phyloP scores from a whole-genome alignment of 2,888 invertebrate genomes.

The Belgica antarctica region DNA sequence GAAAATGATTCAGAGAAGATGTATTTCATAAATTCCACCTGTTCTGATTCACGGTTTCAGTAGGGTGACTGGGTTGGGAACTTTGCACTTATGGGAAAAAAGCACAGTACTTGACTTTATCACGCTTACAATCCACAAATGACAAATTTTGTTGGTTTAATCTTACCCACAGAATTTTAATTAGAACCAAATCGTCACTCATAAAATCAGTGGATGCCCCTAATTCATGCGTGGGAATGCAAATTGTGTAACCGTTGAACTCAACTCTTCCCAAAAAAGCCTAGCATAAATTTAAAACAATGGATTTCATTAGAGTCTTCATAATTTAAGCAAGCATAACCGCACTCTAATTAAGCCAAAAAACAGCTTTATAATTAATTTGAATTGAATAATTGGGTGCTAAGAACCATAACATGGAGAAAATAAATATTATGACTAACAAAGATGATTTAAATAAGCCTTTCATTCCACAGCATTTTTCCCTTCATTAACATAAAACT shows the following conservation, averaged over 20 bases:
- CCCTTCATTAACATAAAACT: constrained; percentile 34
- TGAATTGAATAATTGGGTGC: constrained; percentile 44
- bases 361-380: constrained; percentile 41
- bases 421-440: constrained; percentile 42
- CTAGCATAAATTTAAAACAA: not conserved
- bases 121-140: too few species aligned
- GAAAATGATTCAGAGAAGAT: too few species aligned
- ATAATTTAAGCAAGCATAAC: constrained; percentile 34
- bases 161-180: too few species aligned
- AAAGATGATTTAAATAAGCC: constrained; percentile 8
- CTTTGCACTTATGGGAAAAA: too few species aligned
- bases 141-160: too few species aligned
- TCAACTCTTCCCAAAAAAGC: constrained; percentile 5
- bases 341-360: constrained; percentile 38
- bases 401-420: constrained; percentile 39
- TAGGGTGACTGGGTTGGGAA: too few species aligned
- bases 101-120: too few species aligned
- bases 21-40: too few species aligned
- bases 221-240: constrained; percentile 15
- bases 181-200: too few species aligned
- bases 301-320: constrained; percentile 7
- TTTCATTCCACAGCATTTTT: not conserved
- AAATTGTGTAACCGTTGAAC: not conserved
- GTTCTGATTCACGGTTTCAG: too few species aligned
- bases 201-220: too few species aligned